Percentiles rank a stretch among this genome's conserved stretches.
These are phyloP conservation scores for Pristionchus fissidentatus DNA, from an alignment of 2,888 invertebrate species.

Conservation along the genomic window DNA sequence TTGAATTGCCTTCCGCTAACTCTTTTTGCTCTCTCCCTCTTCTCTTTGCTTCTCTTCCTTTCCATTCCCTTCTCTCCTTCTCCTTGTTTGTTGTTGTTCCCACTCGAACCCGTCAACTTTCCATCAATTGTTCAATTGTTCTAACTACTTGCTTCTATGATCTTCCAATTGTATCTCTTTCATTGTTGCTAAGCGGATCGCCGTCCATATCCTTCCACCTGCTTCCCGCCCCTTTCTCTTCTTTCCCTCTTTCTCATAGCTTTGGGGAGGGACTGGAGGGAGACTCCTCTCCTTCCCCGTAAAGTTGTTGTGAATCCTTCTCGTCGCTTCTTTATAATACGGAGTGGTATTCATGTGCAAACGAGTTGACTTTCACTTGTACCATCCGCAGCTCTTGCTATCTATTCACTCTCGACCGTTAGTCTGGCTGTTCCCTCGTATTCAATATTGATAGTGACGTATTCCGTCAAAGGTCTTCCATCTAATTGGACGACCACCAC, in stretches of 20 bases:
- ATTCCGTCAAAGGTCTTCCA: not conserved
- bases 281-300: not conserved
- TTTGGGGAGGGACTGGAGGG: not conserved
- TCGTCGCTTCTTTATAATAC: conserved; percentile 20
- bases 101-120: conserved; percentile 6
- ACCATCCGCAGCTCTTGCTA: not conserved
- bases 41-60: not conserved
- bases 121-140: not conserved
- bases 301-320: conserved; percentile 36
- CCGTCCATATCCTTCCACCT: conserved; percentile 25
- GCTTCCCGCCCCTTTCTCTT: conserved; percentile 10
- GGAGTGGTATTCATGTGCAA: conserved; percentile 7
- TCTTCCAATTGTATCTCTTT: not conserved
- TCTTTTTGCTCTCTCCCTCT: conserved; percentile 30
- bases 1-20: conserved; percentile 23
- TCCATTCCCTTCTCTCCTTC: too few species aligned
- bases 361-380: conserved; percentile 33
- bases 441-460: conserved; percentile 1
- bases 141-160: not conserved
- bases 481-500: not conserved
- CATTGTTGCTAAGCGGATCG: conserved; percentile 14
- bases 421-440: conserved; percentile 12
- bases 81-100: conserved; percentile 8
- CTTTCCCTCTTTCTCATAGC: not conserved
- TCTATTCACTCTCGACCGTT: conserved; percentile 5